Conservation (phyloP, 2,113 vertebrate species). For the Aegithalos caudatus region DNA sequence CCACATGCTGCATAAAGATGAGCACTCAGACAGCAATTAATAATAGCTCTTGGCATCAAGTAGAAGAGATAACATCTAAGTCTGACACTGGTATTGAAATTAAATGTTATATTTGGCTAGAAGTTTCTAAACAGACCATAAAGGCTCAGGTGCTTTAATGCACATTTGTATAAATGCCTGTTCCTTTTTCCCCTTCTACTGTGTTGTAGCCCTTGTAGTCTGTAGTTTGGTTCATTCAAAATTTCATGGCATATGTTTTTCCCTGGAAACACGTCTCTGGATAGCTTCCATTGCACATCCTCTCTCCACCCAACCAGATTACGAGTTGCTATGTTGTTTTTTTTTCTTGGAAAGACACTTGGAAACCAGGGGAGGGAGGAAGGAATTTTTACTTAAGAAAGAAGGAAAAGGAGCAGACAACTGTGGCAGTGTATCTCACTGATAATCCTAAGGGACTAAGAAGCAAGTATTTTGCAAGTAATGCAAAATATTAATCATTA, state of each 20-base stretch:
- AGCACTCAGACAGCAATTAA: slow-evolving; percentile 8
- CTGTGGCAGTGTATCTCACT: not conserved
- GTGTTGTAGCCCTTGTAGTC: not conserved
- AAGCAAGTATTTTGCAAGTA: not conserved
- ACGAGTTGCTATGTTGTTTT: not conserved
- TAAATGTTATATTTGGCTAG: not conserved
- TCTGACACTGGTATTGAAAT: not conserved
- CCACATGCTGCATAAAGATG: not conserved
- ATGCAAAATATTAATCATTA: not conserved
- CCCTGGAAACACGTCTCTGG: not conserved
- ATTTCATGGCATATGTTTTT: not conserved
- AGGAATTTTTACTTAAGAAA: not conserved
- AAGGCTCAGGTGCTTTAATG: not conserved
- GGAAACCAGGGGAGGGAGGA: not conserved
- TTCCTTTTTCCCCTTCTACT: not conserved
- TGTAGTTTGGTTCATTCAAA: not conserved
- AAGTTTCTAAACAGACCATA: not conserved
- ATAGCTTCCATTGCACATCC: not conserved
- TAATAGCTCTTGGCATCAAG: not conserved
- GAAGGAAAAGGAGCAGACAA: not conserved
- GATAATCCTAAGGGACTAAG: not conserved
- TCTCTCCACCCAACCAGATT: not conserved
- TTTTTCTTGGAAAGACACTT: not conserved
- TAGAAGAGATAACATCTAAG: not conserved
- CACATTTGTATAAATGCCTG: not conserved